phyloP scores from a whole-genome alignment of 2,113 vertebrate species.

The Mohoua ochrocephala region DNA sequence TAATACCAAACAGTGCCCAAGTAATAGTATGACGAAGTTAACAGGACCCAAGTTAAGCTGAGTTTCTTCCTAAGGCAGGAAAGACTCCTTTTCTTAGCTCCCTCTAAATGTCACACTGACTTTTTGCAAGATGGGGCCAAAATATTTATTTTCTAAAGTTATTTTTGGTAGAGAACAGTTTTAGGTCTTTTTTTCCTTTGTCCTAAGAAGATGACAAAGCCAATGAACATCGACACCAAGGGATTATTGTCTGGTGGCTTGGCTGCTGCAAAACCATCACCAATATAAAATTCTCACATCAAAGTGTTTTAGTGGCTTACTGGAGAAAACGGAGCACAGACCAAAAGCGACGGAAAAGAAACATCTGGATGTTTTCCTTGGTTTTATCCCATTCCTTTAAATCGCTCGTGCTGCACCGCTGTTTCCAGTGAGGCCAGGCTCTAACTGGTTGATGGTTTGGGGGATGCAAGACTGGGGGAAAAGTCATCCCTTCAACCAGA shows the following conservation, averaged over 20 bases:
- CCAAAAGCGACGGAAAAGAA: not conserved
- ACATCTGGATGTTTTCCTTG: conserved; percentile 19
- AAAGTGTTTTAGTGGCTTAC: not conserved
- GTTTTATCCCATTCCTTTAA: not conserved
- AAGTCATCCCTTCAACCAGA: not conserved
- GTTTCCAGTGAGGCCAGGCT: not conserved
- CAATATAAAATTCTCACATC: conserved; percentile 19
- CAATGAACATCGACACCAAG: not conserved
- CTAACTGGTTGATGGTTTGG: not conserved
- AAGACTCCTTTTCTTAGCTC: conserved; percentile 61
- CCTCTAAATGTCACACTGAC: conserved; percentile 63
- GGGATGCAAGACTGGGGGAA: not conserved
- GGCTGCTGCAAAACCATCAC: conserved; percentile 2
- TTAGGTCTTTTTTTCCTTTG: conserved; percentile 27
- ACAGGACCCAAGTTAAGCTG: conserved; percentile 37
- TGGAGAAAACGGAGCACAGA: not conserved
- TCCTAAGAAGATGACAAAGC: conserved; percentile 31
- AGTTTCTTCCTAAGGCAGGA: conserved; percentile 61
- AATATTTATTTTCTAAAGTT: conserved; percentile 60
- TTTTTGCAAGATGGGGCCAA: conserved; percentile 50
- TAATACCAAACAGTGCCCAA: conserved; percentile 53
- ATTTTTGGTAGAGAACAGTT: conserved; percentile 48
- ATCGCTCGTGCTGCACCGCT: not conserved
- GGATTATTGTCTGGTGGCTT: conserved; percentile 39
- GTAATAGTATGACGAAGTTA: conserved; percentile 60